Evolutionary conservation across 2,888 invertebrate genomes (phyloP).

Genomic region (Iselma pallidipennis): DNA sequence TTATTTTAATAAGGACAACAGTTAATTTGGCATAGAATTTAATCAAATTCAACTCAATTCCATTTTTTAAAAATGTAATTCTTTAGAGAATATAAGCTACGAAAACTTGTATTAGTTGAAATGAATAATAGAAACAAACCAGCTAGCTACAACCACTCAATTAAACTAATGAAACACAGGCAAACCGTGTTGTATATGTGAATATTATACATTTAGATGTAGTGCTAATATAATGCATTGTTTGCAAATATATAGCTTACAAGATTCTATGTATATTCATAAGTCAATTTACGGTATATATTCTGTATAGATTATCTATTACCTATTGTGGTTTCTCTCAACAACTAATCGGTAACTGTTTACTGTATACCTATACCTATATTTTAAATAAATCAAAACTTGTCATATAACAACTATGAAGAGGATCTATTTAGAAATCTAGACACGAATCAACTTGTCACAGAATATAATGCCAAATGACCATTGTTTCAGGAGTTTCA

Average conservation of each 20-base stretch:
- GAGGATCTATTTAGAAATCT: constrained; percentile 22
- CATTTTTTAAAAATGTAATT: background rate
- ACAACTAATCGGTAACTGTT: background rate
- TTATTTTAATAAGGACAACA: too few species aligned
- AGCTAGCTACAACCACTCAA: background rate
- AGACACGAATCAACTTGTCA: constrained; percentile 28
- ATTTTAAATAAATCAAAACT: too few species aligned
- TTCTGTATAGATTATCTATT: background rate
- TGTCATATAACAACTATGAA: too few species aligned
- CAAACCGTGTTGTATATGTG: background rate
- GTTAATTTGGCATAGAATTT: too few species aligned
- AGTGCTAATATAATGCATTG: constrained; percentile 7
- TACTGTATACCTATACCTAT: background rate
- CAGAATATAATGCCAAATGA: constrained; percentile 35
- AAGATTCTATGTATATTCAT: constrained; percentile 7
- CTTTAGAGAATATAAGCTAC: background rate
- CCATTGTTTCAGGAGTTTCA: constrained; percentile 33
- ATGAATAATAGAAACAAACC: background rate
- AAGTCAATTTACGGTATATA: background rate
- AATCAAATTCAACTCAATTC: background rate
- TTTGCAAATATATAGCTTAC: background rate
- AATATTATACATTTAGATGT: constrained; percentile 3
- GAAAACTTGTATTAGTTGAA: background rate
- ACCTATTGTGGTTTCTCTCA: background rate
- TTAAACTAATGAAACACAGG: background rate